These are phyloP conservation scores for Noctua janthe DNA, from an alignment of 2,888 invertebrate genomes.

Conservation along the genomic window DNA sequence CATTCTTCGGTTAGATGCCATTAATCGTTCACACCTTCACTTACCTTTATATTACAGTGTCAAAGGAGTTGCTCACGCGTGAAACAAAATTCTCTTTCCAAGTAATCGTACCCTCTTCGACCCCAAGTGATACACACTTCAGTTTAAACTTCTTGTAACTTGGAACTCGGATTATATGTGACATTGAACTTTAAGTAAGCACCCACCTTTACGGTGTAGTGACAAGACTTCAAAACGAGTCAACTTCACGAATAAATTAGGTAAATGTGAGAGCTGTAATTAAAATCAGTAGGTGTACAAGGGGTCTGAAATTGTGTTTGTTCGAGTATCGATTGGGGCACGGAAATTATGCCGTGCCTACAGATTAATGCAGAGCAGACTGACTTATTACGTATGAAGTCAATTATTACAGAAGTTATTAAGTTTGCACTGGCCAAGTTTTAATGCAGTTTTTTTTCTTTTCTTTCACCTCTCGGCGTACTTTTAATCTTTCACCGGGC, in stretches of 20 bases:
- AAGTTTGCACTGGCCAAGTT: slow-evolving; percentile 40
- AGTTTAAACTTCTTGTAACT: slow-evolving; percentile 43
- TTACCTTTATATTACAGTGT: slow-evolving; percentile 47
- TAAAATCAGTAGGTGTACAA: slow-evolving; percentile 48
- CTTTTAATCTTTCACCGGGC: slow-evolving; percentile 37
- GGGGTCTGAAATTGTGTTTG: slow-evolving; percentile 37
- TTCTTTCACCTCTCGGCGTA: slow-evolving; percentile 12
- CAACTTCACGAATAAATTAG: slow-evolving; percentile 63
- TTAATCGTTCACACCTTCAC: slow-evolving; percentile 69
- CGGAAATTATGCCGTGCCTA: slow-evolving; percentile 32
- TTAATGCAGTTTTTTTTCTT: slow-evolving; percentile 31
- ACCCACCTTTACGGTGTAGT: slow-evolving; percentile 56
- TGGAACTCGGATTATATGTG: slow-evolving; percentile 55
- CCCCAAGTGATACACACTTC: slow-evolving; percentile 37
- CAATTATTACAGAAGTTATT: slow-evolving; percentile 40
- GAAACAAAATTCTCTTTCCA: slow-evolving; percentile 50
- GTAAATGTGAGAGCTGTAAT: slow-evolving; percentile 55
- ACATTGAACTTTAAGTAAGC: slow-evolving; percentile 59
- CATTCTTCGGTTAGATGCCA: slow-evolving; percentile 77
- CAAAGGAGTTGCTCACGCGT: slow-evolving; percentile 51
- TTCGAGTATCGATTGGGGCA: slow-evolving; percentile 47
- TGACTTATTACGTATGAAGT: slow-evolving; percentile 33
- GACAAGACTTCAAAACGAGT: slow-evolving; percentile 59
- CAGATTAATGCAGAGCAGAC: slow-evolving; percentile 25
- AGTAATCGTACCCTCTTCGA: slow-evolving; percentile 48